Evolutionary conservation across 2,888 invertebrate genomes (phyloP), one percentile per base, ranked within the genome.

Genomic region (Protula sp.): DNA sequence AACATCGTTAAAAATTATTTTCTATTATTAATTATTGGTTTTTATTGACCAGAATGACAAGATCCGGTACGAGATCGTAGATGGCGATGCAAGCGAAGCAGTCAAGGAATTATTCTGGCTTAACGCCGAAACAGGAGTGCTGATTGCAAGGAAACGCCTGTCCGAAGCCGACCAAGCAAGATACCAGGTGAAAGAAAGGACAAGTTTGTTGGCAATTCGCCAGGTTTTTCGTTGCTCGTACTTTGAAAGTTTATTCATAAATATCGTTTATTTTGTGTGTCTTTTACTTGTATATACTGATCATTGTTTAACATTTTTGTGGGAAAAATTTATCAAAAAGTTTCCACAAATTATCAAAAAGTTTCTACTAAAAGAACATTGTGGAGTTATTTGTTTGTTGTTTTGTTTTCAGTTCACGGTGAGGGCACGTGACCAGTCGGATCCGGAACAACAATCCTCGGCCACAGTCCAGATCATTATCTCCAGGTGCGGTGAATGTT

Each of bases 391-490:
- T n/a, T n/a, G n/a, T n/a, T n/a, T n/a, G n/a, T n/a, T n/a, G n/a
- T 47, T 38, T 47, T n/a, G 48, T 48, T 61, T 64, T 48, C 66
- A 74, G 74, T 73, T 74, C 62, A 56, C 52, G 9, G 71, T 75
- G 2, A 30, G 56, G 29, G 75, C 70, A 14, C 31, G 60, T 38
- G 74, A 75, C 57, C 62, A 72, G 61, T 71, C 72, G 1, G 54
- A 54, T 3, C 75, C 74, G 2, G 72, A 70, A 50, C 66, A 63
- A 59, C 69, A 65, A 5, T 68, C 69, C 19, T 70, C 67, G 2
- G 70, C 74, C 1, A 65, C 68, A 4, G 75, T 76, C 0, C 62
- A 70, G 30, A 68, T 77, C 3, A 68, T 59, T 30, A 67, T 77
- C 24, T 57, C 65, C 9, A 61, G n/a, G n/a, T n/a, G n/a, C n/a